Conservation (phyloP, 2,113 vertebrate genomes). For the Chloropsis hardwickii region DNA sequence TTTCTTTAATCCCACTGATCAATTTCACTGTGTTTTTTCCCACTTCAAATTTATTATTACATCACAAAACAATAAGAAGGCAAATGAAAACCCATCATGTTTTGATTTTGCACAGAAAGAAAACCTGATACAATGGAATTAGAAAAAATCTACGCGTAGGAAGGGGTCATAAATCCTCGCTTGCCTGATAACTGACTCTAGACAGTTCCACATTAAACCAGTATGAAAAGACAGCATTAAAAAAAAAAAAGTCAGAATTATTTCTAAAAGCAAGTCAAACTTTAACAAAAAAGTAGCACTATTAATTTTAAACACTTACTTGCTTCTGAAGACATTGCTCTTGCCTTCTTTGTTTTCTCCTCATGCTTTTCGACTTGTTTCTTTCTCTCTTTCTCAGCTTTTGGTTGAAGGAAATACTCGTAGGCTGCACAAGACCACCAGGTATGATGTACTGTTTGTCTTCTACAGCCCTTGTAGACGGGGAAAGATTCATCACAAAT, state of each 20-base stretch:
- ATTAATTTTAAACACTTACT: constrained; percentile 49
- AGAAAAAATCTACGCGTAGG: background rate
- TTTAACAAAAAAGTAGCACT: background rate
- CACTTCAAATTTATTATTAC: background rate
- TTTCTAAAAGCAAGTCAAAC: background rate
- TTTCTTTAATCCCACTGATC: background rate
- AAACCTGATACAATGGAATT: rapidly evolving
- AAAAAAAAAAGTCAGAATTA: background rate
- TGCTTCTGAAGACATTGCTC: constrained; percentile 79
- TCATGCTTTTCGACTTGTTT: constrained; percentile 80
- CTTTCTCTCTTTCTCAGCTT: constrained; percentile 79
- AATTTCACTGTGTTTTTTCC: background rate
- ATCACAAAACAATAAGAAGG: background rate
- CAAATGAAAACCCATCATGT: background rate
- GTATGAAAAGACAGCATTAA: background rate
- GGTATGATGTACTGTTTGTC: constrained; percentile 7
- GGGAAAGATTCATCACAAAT: constrained; percentile 53
- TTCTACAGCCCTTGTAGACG: constrained; percentile 14
- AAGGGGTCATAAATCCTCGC: background rate
- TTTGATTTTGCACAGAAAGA: background rate
- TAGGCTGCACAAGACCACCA: constrained; percentile 23
- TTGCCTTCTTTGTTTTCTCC: constrained; percentile 78
- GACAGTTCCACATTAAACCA: background rate
- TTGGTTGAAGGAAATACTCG: constrained; percentile 40
- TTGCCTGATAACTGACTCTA: background rate